phyloP scores from a whole-genome alignment of 2,113 vertebrate species.

The Setophaga coronata region DNA sequence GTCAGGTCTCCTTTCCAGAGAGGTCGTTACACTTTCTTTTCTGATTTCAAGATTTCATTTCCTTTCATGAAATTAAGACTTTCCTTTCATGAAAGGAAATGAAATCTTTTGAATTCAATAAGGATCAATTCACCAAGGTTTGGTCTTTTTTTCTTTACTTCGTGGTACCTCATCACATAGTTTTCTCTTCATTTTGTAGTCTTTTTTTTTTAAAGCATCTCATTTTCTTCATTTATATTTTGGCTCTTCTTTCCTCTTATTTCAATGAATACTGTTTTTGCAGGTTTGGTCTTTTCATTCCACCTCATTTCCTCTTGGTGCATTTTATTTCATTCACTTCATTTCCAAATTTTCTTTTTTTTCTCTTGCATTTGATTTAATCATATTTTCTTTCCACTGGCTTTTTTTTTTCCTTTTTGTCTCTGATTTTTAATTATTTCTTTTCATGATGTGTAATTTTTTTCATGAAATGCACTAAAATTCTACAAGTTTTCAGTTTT shows the following conservation, averaged over 20 bases:
- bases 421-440: not conserved
- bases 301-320: rapidly evolving
- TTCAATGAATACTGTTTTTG: not conserved
- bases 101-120: not conserved
- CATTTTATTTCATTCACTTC: not conserved
- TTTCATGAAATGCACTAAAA: not conserved
- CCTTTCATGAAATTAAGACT: not conserved
- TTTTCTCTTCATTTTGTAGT: not conserved
- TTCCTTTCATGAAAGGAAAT: not conserved
- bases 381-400: not conserved
- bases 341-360: not conserved
- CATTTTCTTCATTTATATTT: not conserved
- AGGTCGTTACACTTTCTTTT: too few relatives aligned
- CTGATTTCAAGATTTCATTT: not conserved
- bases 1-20: not conserved
- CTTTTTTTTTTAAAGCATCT: not conserved
- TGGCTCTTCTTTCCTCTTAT: not conserved
- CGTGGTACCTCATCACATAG: not conserved
- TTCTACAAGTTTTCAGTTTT: not conserved
- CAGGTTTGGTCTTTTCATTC: not conserved
- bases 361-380: not conserved
- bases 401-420: not conserved
- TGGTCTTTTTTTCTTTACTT: not conserved
- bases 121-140: rapidly evolving
- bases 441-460: not conserved